phyloP scores from a whole-genome alignment of 2,888 invertebrate genomes.

The Pogonocherus hispidulus region DNA sequence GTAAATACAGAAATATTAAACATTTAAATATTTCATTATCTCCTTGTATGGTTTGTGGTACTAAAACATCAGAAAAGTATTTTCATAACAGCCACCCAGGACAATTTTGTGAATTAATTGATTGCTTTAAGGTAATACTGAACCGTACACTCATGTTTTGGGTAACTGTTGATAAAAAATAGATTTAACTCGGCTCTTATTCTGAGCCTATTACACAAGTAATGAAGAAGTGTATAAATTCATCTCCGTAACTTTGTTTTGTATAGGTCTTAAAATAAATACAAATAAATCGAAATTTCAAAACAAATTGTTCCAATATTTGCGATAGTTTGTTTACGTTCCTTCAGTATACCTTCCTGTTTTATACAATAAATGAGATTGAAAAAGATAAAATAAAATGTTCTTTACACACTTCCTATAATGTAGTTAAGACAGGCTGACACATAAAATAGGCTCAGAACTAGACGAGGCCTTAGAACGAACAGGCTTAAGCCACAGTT shows the following conservation, averaged over 20 bases:
- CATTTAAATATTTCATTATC: slow-evolving; percentile 24
- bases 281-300: too few species aligned
- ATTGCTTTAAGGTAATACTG: slow-evolving; percentile 34
- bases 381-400: too few species aligned
- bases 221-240: too few species aligned
- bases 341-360: too few species aligned
- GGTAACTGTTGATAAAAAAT: slow-evolving; percentile 39
- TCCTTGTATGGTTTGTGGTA: slow-evolving; percentile 29
- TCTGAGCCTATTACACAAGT: slow-evolving; percentile 15
- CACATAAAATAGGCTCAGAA: slow-evolving; percentile 34
- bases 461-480: slow-evolving; percentile 53
- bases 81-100: slow-evolving; percentile 37
- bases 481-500: slow-evolving; percentile 54
- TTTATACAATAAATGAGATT: too few species aligned
- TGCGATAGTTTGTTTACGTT: too few species aligned
- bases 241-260: too few species aligned
- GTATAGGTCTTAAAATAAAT: too few species aligned
- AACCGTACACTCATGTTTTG: slow-evolving; percentile 38
- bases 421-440: not conserved
- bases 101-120: slow-evolving; percentile 31
- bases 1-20: slow-evolving; percentile 21
- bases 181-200: slow-evolving; percentile 7
- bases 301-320: too few species aligned
- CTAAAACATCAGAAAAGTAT: slow-evolving; percentile 41
- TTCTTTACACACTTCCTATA: too few species aligned